These are phyloP conservation scores for Hyles vespertilio DNA, from an alignment of 1,140 invertebrate species.

Conservation along the genomic window DNA sequence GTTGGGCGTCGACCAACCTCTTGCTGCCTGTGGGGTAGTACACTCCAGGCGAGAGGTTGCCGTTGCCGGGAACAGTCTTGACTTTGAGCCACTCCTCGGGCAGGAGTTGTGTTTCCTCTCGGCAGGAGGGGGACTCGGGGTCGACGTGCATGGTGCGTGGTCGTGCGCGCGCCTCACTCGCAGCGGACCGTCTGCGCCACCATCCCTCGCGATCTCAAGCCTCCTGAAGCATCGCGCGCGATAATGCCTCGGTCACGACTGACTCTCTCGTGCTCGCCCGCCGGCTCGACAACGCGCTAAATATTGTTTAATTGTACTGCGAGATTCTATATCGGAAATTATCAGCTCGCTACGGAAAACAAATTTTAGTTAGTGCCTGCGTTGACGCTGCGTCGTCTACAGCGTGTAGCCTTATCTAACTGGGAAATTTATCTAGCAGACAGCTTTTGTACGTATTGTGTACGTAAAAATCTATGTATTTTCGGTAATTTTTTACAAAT, in stretches of 20 bases:
- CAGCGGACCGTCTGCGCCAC: constrained; percentile 48
- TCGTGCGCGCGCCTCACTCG: constrained; percentile 59
- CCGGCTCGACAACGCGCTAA: constrained; percentile 54
- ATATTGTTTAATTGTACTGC: constrained; percentile 67
- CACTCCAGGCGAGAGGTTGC: constrained; percentile 68
- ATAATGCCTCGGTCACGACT: constrained; percentile 71
- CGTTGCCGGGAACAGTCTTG: constrained; percentile 58
- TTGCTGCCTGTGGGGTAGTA: constrained; percentile 70
- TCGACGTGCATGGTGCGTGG: constrained; percentile 55
- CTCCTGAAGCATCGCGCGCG: constrained; percentile 68
- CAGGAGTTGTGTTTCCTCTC: constrained; percentile 68
- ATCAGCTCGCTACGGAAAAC: constrained; percentile 62
- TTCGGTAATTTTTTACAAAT: too few species aligned
- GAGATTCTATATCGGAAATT: constrained; percentile 67
- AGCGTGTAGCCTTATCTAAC: constrained; percentile 17
- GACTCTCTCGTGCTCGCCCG: constrained; percentile 42
- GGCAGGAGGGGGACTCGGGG: constrained; percentile 66
- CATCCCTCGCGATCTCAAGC: constrained; percentile 49
- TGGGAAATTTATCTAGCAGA: too few species aligned
- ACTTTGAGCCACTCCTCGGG: constrained; percentile 70
- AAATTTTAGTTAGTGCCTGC: constrained; percentile 52
- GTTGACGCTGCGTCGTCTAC: constrained; percentile 38
- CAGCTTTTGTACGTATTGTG: too few species aligned
- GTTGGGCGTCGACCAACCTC: constrained; percentile 58
- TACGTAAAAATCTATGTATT: too few species aligned